A percentile compares a stretch with the other conserved stretches of the same genome.
Conservation (phyloP, 2,113 vertebrate genomes). For the Oplegnathus fasciatus region DNA sequence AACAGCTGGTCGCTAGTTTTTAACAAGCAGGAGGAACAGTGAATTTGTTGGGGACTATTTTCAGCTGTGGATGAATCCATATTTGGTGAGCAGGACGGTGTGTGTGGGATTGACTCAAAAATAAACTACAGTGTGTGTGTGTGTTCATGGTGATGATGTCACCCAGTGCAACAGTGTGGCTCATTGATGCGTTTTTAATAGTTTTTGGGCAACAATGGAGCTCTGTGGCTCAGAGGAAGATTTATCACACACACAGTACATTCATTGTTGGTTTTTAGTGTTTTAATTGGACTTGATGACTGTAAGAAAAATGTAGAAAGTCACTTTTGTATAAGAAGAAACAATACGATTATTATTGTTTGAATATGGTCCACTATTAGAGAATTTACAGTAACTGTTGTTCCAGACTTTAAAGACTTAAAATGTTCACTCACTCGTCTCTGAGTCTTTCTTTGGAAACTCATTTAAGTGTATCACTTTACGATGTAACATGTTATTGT, state of each 20-base stretch:
- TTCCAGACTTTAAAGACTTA: slow-evolving; percentile 1
- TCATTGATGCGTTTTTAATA: too few relatives aligned
- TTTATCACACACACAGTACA: background rate
- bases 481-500: slow-evolving; percentile 29
- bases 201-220: too few relatives aligned
- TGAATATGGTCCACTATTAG: background rate
- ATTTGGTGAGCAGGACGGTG: background rate
- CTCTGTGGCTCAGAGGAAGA: background rate
- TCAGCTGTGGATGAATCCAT: background rate
- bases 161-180: too few relatives aligned
- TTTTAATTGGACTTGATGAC: background rate
- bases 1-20: too few relatives aligned
- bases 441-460: background rate
- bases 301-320: background rate
- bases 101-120: background rate
- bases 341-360: background rate
- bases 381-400: slow-evolving; percentile 29
- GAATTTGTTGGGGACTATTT: background rate
- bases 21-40: background rate
- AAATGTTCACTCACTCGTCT: background rate
- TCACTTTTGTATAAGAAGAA: background rate
- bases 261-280: background rate
- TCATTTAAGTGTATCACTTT: slow-evolving; percentile 62
- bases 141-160: too few relatives aligned
- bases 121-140: too few relatives aligned